phyloP scores from a whole-genome alignment of 2,888 invertebrate species.

The Drosophila setosimentum region DNA sequence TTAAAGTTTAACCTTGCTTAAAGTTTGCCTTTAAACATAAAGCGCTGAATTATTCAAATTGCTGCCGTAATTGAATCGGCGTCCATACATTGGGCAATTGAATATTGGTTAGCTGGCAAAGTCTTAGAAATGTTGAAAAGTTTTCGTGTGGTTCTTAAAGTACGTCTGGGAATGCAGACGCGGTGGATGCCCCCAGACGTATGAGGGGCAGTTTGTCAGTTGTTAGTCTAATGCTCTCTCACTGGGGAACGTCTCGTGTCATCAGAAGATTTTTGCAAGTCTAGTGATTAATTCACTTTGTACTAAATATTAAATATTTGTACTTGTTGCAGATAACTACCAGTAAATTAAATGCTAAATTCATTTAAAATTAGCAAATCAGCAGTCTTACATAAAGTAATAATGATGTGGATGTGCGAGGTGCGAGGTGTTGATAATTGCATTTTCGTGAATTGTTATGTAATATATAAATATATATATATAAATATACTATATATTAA shows the following conservation, averaged over 20 bases:
- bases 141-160: conserved; percentile 43
- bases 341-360: conserved; percentile 9
- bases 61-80: neutral
- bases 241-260: conserved; percentile 3
- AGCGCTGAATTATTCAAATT: conserved; percentile 1
- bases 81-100: conserved; percentile 1
- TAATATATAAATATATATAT: too few species aligned
- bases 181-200: neutral
- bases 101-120: conserved; percentile 23
- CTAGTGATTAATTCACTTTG: conserved; percentile 39
- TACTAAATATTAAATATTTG: conserved; percentile 18
- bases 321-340: neutral
- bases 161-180: conserved; percentile 64
- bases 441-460: conserved; percentile 2
- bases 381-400: neutral
- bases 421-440: neutral
- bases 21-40: neutral
- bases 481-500: too few species aligned
- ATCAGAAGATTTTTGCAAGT: conserved; percentile 31
- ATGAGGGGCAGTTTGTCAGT: neutral
- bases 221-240: conserved; percentile 6
- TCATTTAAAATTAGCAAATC: neutral
- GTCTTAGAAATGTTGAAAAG: conserved; percentile 43
- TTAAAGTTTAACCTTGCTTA: neutral
- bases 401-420: conserved; percentile 2